Evolutionary conservation across 2,113 vertebrate species (phyloP).

Genomic region (Noctilio leporinus): DNA sequence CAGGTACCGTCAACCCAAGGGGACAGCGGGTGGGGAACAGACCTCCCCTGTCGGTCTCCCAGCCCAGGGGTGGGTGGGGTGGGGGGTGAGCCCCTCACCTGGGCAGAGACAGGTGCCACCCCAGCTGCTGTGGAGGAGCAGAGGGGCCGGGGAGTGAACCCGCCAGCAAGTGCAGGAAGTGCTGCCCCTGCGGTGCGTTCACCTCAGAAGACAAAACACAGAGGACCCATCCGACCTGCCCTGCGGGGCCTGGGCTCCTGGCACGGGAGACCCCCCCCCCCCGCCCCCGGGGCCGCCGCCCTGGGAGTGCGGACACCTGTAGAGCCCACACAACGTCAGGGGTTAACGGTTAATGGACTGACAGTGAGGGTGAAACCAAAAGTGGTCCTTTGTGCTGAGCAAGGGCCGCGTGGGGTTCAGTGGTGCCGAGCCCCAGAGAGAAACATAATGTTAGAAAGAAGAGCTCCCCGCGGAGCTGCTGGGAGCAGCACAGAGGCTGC

Average conservation of each 20-base stretch:
- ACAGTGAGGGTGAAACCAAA: constrained; percentile 50
- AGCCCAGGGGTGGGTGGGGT: neutral
- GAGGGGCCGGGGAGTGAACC: neutral
- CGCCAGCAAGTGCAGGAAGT: neutral
- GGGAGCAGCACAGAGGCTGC: neutral
- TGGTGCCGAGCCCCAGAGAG: neutral
- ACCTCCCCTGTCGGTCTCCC: accelerated
- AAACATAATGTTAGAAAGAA: neutral
- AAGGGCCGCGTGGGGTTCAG: constrained; percentile 72
- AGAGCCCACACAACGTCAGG: neutral
- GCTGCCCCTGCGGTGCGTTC: accelerated
- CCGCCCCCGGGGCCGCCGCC: neutral
- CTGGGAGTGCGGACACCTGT: neutral
- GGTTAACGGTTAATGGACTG: constrained; percentile 65
- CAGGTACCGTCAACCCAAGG: neutral
- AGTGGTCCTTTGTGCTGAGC: constrained; percentile 62
- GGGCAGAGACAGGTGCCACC: accelerated
- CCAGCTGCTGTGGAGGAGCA: neutral
- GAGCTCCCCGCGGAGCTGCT: neutral
- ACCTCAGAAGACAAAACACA: neutral
- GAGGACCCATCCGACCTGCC: too few species aligned
- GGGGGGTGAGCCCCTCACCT: neutral
- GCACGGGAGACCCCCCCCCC: accelerated
- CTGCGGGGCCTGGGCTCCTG: too few species aligned
- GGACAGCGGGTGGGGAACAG: neutral